These are phyloP conservation scores for Aurelia aurita complex sp. Pacific DNA, from an alignment of 30 jellyfish, hydroid and myxozoan species.

Conservation along the genomic window DNA sequence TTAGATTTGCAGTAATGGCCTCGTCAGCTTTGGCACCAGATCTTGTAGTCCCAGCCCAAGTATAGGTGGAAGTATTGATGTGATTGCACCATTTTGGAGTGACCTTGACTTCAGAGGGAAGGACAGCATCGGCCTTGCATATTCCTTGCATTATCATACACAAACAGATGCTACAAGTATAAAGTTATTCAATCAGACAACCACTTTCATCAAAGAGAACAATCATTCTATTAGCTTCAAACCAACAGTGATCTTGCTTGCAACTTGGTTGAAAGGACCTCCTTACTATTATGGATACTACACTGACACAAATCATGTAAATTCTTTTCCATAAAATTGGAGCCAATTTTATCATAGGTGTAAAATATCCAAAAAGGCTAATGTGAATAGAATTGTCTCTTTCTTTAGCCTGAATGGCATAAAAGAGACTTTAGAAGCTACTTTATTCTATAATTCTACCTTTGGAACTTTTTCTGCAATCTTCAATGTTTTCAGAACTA, in stretches of 20 bases:
- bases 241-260: background rate
- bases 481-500: too few species aligned
- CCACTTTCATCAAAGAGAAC: background rate
- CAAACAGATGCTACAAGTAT: background rate
- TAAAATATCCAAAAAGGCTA: too few species aligned
- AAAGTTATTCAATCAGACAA: background rate
- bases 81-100: background rate
- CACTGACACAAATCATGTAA: background rate
- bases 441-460: too few species aligned
- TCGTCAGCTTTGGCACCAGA: too few species aligned
- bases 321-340: too few species aligned
- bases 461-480: too few species aligned
- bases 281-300: background rate
- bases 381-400: too few species aligned
- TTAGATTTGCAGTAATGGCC: too few species aligned
- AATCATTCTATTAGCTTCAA: background rate
- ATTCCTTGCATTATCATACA: background rate
- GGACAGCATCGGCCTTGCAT: background rate
- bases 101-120: background rate
- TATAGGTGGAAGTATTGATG: background rate
- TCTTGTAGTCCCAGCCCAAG: too few species aligned
- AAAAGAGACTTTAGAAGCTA: too few species aligned
- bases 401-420: too few species aligned
- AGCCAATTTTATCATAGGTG: too few species aligned
- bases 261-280: background rate